Evolutionary conservation across 2,797 vertebrate genomes (phyloP), one percentile per base, ranked within the genome.

Genomic region (Pristis pectinata): DNA sequence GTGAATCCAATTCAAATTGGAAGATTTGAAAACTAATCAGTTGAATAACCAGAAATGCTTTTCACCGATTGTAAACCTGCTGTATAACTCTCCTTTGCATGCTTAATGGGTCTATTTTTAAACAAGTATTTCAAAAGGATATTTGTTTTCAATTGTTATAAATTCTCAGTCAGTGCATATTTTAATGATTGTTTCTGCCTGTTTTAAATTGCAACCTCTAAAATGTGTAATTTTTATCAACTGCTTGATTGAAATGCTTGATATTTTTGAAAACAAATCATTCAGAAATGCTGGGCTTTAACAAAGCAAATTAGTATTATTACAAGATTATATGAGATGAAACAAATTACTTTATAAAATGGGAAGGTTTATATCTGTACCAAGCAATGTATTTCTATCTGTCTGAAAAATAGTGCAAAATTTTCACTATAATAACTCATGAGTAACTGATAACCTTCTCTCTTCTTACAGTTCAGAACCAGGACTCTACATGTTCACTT

Each of bases 1-100:
- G n/a, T 24, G 61, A 67, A 67, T 11, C 34, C n/a, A 67, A 67
- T 19, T 61, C 56, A 59, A 59, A 89, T n/a, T 17, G 13, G n/a
- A n/a, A 91, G 59, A 64, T 37, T 2, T 19, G 61, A 30, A 17
- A 34, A 87, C 9, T 30, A 59, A 87, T 34, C 22, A 87, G 30
- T 34, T 27, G 34, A 91, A 91, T 91, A 37, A 67, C 59, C 17
- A 67, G 37, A 91, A 67, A 67, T 67, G 37, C 34, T 91, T 91
- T 37, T 61, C 59, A 64, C 9, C 7, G 7, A 3, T 87, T 64
- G 82, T 53, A 64, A 5, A 22, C n/a, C n/a, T 3, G 4, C 17
- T 91, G 34, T 91, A 67, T 67, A 91, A n/a, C 72, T 72, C 91
- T 30, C 22, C 89, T 93, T 74, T 94, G 70, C 49, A 74, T 94